These are phyloP conservation scores for Acanthurus lineatus DNA, from an alignment of 2,797 vertebrate species.

Conservation along the genomic window DNA sequence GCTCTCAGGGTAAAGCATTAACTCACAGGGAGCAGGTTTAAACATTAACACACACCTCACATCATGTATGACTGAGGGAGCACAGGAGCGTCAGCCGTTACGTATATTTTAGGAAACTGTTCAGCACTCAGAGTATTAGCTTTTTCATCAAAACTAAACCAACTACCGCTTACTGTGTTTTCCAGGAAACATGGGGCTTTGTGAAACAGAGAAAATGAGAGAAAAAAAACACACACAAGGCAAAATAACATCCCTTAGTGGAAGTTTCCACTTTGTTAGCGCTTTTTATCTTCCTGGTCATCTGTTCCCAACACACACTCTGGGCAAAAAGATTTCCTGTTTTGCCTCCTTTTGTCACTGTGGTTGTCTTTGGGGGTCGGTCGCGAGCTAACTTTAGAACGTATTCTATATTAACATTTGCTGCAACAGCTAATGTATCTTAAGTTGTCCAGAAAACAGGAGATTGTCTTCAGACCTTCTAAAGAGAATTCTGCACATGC, in stretches of 20 bases:
- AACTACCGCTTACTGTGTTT: constrained; percentile 82
- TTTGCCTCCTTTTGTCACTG: constrained; percentile 96
- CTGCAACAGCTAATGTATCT: constrained; percentile 25
- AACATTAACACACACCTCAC: constrained; percentile 83
- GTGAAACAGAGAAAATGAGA: constrained; percentile 79
- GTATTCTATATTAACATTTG: constrained; percentile 35
- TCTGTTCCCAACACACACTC: constrained; percentile 94
- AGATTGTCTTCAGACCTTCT: not conserved
- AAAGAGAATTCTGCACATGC: constrained; percentile 9
- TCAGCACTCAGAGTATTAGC: constrained; percentile 14
- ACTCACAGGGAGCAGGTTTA: constrained; percentile 81
- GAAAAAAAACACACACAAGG: constrained; percentile 83
- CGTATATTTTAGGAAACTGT: constrained; percentile 55
- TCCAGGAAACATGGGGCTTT: constrained; percentile 91
- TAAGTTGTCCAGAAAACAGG: constrained; percentile 14
- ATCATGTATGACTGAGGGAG: constrained; percentile 73
- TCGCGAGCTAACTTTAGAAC: constrained; percentile 76
- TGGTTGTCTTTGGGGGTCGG: constrained; percentile 79
- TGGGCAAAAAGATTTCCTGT: constrained; percentile 96
- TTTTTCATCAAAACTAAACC: constrained; percentile 61
- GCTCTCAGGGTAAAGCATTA: constrained; percentile 83
- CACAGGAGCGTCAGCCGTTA: constrained; percentile 62
- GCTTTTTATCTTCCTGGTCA: constrained; percentile 96
- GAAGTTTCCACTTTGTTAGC: constrained; percentile 98
- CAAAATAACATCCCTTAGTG: constrained; percentile 90